These are phyloP conservation scores for Diplodus sargus DNA, from an alignment of 2,797 vertebrate species.

Conservation along the genomic window DNA sequence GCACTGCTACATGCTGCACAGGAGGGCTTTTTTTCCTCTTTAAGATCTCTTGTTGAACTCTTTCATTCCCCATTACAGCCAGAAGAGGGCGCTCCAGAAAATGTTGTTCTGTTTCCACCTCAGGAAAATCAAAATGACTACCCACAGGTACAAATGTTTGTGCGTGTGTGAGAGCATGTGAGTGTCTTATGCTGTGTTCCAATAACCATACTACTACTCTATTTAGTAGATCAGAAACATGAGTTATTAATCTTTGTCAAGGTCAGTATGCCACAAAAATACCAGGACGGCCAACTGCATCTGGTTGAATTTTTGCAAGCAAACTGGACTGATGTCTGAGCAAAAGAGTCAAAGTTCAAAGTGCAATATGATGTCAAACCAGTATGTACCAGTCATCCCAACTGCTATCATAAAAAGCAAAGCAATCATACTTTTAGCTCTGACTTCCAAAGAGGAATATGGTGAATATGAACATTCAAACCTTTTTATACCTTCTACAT, in stretches of 20 bases:
- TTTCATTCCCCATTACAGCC: conserved; percentile 77
- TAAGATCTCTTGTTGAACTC: conserved; percentile 25
- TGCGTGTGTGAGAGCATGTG: conserved; percentile 24
- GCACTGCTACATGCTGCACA: background rate
- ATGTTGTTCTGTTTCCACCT: conserved; percentile 82
- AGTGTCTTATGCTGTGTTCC: background rate
- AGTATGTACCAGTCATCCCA: too few species aligned
- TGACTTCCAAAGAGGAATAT: background rate
- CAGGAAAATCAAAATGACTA: conserved; percentile 72
- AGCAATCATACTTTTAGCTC: background rate
- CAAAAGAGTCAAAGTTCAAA: too few species aligned
- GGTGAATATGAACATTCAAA: background rate
- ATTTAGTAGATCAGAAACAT: too few species aligned
- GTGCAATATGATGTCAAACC: too few species aligned
- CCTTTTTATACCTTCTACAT: background rate
- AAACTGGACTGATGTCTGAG: too few species aligned
- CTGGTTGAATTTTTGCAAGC: too few species aligned
- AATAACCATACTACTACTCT: too few species aligned
- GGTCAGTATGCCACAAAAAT: too few species aligned
- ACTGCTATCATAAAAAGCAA: background rate
- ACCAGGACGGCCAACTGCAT: too few species aligned
- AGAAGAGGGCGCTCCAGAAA: conserved; percentile 84
- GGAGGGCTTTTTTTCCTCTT: background rate
- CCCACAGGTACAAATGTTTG: conserved; percentile 59
- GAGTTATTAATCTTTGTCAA: too few species aligned